Evolutionary conservation across 2,888 invertebrate species (phyloP), one percentile per base, ranked within the genome.

Genomic region (Amorpha juglandis): DNA sequence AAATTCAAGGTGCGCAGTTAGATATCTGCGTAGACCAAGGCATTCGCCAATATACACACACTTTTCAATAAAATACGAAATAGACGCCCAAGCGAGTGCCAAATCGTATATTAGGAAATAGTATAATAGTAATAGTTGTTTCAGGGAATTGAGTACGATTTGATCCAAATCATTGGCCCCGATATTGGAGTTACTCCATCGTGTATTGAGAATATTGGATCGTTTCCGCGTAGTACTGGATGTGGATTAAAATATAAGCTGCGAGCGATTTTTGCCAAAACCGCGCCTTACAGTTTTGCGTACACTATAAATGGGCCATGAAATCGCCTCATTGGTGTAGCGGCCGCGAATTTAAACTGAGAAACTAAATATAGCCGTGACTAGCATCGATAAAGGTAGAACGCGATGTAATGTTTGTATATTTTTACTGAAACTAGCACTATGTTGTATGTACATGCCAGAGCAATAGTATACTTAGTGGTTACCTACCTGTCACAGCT

Each of bases 1-100:
- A 9, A 50, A 19, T 6, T n/a, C 7, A 53, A 53, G 33, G 52
- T 52, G 27, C 27, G 52, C 12, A 58, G 3, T 6, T 19, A 19
- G 16, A 42, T 9, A 42, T 42, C 19, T 58, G 38, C 42, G 58
- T 19, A 38, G 58, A 58, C 19, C 7, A 42, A 21, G 14, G 8
- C 8, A 27, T 27, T 6, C 58, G 58, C 58, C 42, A 58, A 58
- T 19, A 58, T 16, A 38, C 38, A 58, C 35, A 38, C 38, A 55
- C 55, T 55, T 35, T 58, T 58, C 58, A 58, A 58, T 58, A 58
- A 42, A 58, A 58, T 58, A 12, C 12, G 38, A 38, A 12, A 42
- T 58, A 12, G 42, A 55, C 38, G 16, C 38, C 11, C 12, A 42
- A 6, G 11, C 42, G 38, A 1, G 38, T 58, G 58, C 58, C 58